Percentiles rank a stretch among this genome's conserved stretches.
phyloP scores from a whole-genome alignment of 2,113 vertebrate species.

The Podarcis cretensis region DNA sequence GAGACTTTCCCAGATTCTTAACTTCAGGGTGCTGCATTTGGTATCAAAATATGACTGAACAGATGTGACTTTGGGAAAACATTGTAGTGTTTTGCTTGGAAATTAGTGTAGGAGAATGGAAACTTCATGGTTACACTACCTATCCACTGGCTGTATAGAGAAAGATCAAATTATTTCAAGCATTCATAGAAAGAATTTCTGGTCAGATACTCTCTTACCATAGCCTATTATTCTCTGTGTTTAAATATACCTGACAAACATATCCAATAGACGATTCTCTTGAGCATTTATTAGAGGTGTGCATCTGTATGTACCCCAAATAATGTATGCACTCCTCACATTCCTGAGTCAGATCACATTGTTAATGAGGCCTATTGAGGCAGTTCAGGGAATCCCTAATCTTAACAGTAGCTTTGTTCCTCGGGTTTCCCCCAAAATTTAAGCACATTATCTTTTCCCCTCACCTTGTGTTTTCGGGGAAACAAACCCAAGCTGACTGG shows the following conservation, averaged over 20 bases:
- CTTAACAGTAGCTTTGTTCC: no score
- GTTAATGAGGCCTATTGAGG: no score
- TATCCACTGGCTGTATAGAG: conserved; percentile 20
- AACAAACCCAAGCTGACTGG: no score
- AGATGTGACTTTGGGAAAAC: background rate
- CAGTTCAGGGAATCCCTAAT: no score
- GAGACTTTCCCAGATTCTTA: background rate
- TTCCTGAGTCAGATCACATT: no score
- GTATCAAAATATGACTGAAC: background rate
- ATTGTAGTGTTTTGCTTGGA: conserved; percentile 10
- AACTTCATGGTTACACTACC: background rate
- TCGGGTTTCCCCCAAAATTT: no score
- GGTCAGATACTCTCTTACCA: conserved; percentile 1
- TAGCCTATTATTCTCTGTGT: conserved; percentile 38
- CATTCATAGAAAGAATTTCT: background rate
- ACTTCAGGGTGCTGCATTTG: background rate
- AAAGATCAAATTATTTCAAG: background rate
- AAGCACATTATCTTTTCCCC: no score
- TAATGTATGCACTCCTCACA: no score
- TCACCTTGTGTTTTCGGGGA: no score
- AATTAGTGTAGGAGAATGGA: conserved; percentile 13
- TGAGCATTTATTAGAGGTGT: background rate
- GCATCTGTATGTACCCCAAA: no score
- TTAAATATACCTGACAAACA: conserved; percentile 46
- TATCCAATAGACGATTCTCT: conserved; percentile 14